Percentiles rank a stretch among this genome's conserved stretches.
These are phyloP conservation scores for Listrodromus nycthemerus DNA, from an alignment of 2,888 invertebrate genomes.

Conservation along the genomic window DNA sequence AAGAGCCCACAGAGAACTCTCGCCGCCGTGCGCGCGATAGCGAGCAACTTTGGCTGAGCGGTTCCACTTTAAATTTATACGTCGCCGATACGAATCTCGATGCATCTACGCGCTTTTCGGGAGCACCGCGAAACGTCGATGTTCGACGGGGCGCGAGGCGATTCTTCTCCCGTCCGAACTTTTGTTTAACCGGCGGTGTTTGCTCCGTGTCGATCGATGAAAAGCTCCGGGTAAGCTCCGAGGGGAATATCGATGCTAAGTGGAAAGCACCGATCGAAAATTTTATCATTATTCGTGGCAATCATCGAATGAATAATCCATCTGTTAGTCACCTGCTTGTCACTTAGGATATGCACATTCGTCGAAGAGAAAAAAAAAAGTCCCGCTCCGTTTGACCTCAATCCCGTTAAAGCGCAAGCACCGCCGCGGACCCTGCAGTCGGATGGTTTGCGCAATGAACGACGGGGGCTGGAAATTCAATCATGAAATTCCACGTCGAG, in stretches of 20 bases:
- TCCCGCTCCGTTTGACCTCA: slow-evolving; percentile 38
- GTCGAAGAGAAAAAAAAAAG: slow-evolving; percentile 7
- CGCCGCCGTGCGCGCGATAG: slow-evolving; percentile 50
- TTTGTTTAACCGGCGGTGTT: neutral
- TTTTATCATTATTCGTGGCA: too few species aligned
- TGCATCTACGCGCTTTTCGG: slow-evolving; percentile 61
- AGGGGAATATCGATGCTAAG: too few species aligned
- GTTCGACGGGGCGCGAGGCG: slow-evolving; percentile 6
- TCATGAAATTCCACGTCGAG: slow-evolving; percentile 74
- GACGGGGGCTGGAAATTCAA: slow-evolving; percentile 74
- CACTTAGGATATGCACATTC: neutral
- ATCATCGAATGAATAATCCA: neutral
- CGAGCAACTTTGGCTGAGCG: slow-evolving; percentile 61
- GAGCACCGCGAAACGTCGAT: slow-evolving; percentile 9
- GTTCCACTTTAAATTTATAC: slow-evolving; percentile 66
- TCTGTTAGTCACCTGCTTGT: neutral
- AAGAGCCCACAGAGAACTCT: slow-evolving; percentile 32
- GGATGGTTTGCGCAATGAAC: slow-evolving; percentile 54
- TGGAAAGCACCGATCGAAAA: too few species aligned
- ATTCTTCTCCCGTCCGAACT: neutral
- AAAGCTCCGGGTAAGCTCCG: too few species aligned
- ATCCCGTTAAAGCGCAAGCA: slow-evolving; percentile 27
- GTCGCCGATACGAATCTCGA: slow-evolving; percentile 61
- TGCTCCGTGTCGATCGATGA: too few species aligned
- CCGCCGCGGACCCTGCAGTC: neutral